Evolutionary conservation across 2,888 invertebrate genomes (phyloP), one percentile per base, ranked within the genome.

Genomic region (Isoperla grammatica): DNA sequence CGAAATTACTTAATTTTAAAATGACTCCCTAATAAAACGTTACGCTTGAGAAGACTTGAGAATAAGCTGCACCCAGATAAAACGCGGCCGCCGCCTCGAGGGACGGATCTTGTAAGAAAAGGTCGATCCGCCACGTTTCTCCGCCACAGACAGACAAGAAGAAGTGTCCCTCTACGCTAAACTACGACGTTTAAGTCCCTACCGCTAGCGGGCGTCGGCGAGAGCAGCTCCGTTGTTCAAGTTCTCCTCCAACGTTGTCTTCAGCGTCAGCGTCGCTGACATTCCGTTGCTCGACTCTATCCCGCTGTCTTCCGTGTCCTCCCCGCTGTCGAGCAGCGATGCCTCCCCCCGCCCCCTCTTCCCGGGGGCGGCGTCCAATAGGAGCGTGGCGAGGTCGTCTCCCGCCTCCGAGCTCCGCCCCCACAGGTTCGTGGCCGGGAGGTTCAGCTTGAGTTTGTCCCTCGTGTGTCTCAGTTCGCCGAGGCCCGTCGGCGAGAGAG

Each of bases 391-490:
- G n/a, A n/a, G n/a, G 67, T 83, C 84, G 1, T 82, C 83, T 56
- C 72, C 68, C 11, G 71, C 12, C 29, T 37, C 22, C 9, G 9
- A 43, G 15, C 15, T 6, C 42, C 54, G 46, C 13, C 54, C 60
- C 57, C 56, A 56, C 13, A 23, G 39, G 17, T 45, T 50, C 19
- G 57, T 29, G 1, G 45, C 20, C 0, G 83, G 81, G 23, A 89
- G 74, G 72, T 88, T 87, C 9, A 88, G 76, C 70, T 86, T 88
- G 13, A 89, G 77, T 64, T 81, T 80, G 71, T 86, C 85, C 61
- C 87, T 75, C 4, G 88, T 87, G 70, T 88, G 88, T 12, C 88
- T 74, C 40, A 88, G 72, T 11, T 87, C 87, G 19, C 88, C 88
- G 8, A 88, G 74, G 22, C 65, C 61, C 11, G 65, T 61, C 0